Evolutionary conservation across 2,888 invertebrate species (phyloP).

Genomic region (Venustoraphidia nigricollis): DNA sequence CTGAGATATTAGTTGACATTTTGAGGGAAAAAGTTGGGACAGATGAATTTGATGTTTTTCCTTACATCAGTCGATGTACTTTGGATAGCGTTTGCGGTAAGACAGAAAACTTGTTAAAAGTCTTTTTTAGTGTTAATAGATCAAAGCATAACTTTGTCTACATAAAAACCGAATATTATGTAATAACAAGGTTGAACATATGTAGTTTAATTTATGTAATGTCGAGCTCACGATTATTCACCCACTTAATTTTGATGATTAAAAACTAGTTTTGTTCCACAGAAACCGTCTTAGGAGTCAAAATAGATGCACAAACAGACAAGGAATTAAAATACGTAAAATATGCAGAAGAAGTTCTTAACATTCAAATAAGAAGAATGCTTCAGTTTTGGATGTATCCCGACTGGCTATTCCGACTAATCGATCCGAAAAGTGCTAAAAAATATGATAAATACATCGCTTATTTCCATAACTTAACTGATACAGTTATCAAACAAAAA

Average conservation of each 20-base stretch:
- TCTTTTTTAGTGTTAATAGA: no score
- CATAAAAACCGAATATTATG: no score
- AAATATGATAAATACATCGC: background rate
- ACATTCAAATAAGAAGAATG: background rate
- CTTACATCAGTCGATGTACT: conserved; percentile 6
- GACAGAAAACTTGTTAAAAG: background rate
- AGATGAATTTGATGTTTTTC: conserved; percentile 6
- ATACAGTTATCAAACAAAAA: no score
- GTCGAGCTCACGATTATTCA: no score
- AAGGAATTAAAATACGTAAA: conserved; percentile 5
- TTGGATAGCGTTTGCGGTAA: conserved; percentile 11
- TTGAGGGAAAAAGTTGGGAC: conserved; percentile 6
- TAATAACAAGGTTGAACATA: no score
- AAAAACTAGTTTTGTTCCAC: background rate
- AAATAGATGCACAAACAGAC: conserved; percentile 7
- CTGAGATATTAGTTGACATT: conserved; percentile 8
- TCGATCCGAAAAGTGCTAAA: background rate
- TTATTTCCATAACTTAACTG: background rate
- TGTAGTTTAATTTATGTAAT: no score
- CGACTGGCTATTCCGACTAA: conserved; percentile 7
- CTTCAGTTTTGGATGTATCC: conserved; percentile 8
- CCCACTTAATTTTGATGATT: background rate
- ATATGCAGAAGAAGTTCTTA: conserved; percentile 1
- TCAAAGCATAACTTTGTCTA: no score
- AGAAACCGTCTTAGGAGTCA: conserved; percentile 9